Conservation (phyloP, 92 coral and sea anemone genomes). For the Zoanthus sansibaricus region DNA sequence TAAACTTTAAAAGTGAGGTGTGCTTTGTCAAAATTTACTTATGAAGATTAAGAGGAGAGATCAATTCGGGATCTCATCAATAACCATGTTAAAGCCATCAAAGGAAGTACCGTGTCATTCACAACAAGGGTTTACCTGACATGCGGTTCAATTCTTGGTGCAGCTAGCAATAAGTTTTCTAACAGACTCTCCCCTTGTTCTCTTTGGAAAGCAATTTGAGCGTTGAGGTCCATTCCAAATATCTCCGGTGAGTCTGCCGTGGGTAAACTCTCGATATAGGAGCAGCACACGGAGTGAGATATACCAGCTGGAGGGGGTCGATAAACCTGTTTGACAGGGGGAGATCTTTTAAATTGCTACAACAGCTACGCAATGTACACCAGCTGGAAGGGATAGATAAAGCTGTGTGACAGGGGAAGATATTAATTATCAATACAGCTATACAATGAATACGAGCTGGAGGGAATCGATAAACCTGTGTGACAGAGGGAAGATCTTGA, state of each 20-base stretch:
- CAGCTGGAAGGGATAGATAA: not conserved
- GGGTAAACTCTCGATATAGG: constrained; percentile 89
- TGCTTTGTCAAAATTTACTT: no score
- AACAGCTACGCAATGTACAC: not conserved
- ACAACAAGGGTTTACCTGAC: constrained; percentile 49
- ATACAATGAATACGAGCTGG: constrained; percentile 68
- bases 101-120: not conserved
- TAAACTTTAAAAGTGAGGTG: no score
- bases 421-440: not conserved
- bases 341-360: not conserved
- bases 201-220: constrained; percentile 75
- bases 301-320: constrained; percentile 94
- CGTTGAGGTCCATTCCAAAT: constrained; percentile 95
- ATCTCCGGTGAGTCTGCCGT: constrained; percentile 85
- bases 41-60: no score
- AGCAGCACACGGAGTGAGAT: constrained; percentile 92
- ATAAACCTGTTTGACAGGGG: constrained; percentile 67
- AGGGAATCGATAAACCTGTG: constrained; percentile 93
- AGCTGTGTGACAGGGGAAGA: not conserved
- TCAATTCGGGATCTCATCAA: no score
- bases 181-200: constrained; percentile 76
- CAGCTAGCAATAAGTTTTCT: constrained; percentile 73
- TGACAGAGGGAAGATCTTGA: not conserved
- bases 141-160: constrained; percentile 62
- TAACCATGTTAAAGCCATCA: no score